Conservation (phyloP, 2,888 invertebrate species). For the Orthosia gracilis region DNA sequence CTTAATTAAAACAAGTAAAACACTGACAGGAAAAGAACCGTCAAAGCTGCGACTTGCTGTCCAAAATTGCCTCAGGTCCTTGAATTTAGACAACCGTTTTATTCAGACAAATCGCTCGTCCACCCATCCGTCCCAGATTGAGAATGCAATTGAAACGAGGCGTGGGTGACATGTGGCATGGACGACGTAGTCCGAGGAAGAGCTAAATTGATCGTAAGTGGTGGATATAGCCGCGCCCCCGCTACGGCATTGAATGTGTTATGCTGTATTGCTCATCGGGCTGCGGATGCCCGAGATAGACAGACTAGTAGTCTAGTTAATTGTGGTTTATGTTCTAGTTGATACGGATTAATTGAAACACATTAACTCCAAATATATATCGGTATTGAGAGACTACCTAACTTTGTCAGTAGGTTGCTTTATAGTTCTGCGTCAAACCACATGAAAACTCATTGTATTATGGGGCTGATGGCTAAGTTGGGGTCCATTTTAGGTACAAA, state of each 20-base stretch:
- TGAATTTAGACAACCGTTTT: constrained; percentile 27
- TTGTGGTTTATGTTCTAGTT: constrained; percentile 16
- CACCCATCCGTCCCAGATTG: constrained; percentile 47
- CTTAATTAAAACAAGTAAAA: background rate
- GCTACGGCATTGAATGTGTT: constrained; percentile 49
- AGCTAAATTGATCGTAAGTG: constrained; percentile 68
- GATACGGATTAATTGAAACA: constrained; percentile 32
- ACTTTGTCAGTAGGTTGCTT: background rate
- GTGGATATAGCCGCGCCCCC: constrained; percentile 60
- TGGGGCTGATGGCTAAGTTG: background rate
- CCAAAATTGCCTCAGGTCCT: background rate
- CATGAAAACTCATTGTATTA: background rate
- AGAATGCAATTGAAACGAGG: constrained; percentile 62
- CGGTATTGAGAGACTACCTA: background rate
- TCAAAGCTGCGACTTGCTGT: background rate
- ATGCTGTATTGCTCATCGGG: constrained; percentile 42
- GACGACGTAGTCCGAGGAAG: constrained; percentile 60
- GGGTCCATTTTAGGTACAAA: background rate
- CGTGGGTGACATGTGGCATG: constrained; percentile 53
- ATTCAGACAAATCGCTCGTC: constrained; percentile 39
- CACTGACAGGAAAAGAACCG: background rate
- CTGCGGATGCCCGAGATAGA: constrained; percentile 4
- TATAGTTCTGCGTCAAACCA: background rate
- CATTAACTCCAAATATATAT: background rate
- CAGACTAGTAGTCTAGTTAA: constrained; percentile 6